Conservation (phyloP, 2,113 vertebrate genomes). For the Stegastes partitus region DNA sequence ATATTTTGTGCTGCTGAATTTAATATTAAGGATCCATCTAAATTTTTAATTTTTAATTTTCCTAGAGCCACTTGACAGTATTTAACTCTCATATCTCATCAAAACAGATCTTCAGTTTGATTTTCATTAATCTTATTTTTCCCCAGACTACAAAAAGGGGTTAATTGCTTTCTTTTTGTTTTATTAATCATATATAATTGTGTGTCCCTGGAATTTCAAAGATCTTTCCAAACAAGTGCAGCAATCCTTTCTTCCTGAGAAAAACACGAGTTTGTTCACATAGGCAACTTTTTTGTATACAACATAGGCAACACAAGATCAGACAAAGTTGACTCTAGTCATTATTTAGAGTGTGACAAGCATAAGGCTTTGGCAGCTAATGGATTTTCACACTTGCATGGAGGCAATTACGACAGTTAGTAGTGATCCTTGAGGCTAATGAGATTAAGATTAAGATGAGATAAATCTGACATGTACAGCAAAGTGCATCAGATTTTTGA, state of each 20-base stretch:
- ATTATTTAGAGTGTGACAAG: neutral
- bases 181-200: neutral
- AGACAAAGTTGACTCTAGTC: neutral
- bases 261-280: neutral
- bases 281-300: neutral
- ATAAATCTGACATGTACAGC: neutral
- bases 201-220: neutral
- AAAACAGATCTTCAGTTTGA: neutral
- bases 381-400: conserved; percentile 8
- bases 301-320: neutral
- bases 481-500: conserved; percentile 3
- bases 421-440: neutral
- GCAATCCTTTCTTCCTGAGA: neutral
- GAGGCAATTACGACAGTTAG: neutral
- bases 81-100: neutral
- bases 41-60: neutral
- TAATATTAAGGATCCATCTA: neutral
- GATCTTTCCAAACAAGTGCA: neutral
- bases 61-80: neutral
- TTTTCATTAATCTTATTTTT: neutral
- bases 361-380: conserved; percentile 1
- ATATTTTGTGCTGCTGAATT: neutral
- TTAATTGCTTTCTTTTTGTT: conserved; percentile 1
- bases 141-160: neutral
- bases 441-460: conserved; percentile 15